Base-by-base conservation (phyloP, 2,888 invertebrate genomes). In the Pristionchus fissidentatus region DNA sequence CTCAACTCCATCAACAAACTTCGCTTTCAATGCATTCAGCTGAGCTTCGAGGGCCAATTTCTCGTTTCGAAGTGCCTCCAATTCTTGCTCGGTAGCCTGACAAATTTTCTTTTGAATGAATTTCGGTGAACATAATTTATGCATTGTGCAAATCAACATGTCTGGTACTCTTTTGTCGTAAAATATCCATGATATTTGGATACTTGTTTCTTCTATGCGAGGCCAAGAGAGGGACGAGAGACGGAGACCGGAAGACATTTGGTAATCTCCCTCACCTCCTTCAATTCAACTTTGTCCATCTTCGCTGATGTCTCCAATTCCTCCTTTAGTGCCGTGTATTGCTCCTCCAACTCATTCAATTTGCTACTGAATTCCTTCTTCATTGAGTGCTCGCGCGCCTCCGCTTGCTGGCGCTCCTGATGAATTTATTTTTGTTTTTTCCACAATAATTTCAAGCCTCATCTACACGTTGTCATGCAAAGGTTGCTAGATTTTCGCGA, bases 301-400 rank as follows among this genome's bases (percentile, higher is more conserved):
- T 87, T 80, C 29, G 89, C 89, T 13, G 87, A 85, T 49, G 88
- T 86, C 83, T 91, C 90, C 10, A 91, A 84, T 22, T 90, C 88
- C 41, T 92, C 91, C 73, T 90, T 88, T 57, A 92, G 85, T 38
- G 87, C 87, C 26, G 88, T 91, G 84, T 91, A 91, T 84, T 92
- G 91, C 83, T 91, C 90, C 83, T 92, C 92, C 19, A 92, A 83
- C 77, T 92, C 91, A 82, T 91, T 91, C 79, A 92, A 84, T 66
- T 92, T 92, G 60, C 86, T 87, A 35, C 88, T 89, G 84, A 92
- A 91, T 84, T 92, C 92, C 75, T 90, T 88, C 73, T 90, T 90
- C 87, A 92, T 89, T 0, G 88, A 86, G 81, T 89, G 88, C 70
- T 92, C 92, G 7, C 92, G 87, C 26, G 90, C 88, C 75, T 92